These are phyloP conservation scores for Epizoanthus ramosus DNA, from an alignment of 92 coral and sea anemone species.

Conservation along the genomic window DNA sequence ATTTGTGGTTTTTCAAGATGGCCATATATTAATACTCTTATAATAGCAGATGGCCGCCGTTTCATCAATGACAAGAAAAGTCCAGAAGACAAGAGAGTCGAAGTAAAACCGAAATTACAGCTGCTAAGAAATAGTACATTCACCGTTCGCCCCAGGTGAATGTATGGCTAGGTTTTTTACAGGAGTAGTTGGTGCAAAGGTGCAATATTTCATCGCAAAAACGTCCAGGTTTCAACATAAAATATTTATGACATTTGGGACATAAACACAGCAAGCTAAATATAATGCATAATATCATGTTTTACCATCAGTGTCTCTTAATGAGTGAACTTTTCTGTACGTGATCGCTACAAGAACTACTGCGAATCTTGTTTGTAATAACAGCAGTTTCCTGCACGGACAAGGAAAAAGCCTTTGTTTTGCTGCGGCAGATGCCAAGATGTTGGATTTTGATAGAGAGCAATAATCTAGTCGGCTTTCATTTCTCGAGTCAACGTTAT, in stretches of 20 bases:
- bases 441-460: slow-evolving; percentile 27
- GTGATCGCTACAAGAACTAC: neutral
- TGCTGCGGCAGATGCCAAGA: neutral
- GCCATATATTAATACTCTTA: slow-evolving; percentile 41
- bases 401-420: neutral
- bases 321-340: neutral
- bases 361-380: neutral
- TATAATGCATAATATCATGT: slow-evolving; percentile 47
- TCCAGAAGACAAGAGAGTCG: neutral
- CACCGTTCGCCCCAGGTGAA: too few relatives aligned
- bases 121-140: too few relatives aligned
- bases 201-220: slow-evolving; percentile 38
- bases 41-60: slow-evolving; percentile 41
- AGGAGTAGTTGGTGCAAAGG: slow-evolving; percentile 24
- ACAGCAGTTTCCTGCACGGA: neutral
- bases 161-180: neutral
- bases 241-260: slow-evolving; percentile 85
- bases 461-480: slow-evolving; percentile 35
- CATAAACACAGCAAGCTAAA: slow-evolving; percentile 69
- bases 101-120: neutral
- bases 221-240: slow-evolving; percentile 74
- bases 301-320: slow-evolving; percentile 31
- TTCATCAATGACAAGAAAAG: slow-evolving; percentile 3
- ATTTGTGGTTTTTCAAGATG: slow-evolving; percentile 46
- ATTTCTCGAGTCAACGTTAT: slow-evolving; percentile 28